These are phyloP conservation scores for Cercocebus atys DNA, from an alignment of 2,113 vertebrate species.

Conservation along the genomic window DNA sequence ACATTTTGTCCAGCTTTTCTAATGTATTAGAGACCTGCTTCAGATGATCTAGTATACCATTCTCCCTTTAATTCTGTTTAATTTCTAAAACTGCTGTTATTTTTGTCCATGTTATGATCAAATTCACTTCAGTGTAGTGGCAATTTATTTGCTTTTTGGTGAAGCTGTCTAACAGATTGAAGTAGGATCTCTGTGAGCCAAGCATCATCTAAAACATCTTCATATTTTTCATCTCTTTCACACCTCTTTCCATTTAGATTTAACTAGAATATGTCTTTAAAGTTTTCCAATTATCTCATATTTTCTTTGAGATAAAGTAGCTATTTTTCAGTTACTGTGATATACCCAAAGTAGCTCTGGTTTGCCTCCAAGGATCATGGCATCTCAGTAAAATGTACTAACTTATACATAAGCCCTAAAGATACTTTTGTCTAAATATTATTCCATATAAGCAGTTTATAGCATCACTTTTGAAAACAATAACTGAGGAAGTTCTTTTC, in stretches of 20 bases:
- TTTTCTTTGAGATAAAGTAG: constrained; percentile 50
- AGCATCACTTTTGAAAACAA: not conserved
- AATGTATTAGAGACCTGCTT: not conserved
- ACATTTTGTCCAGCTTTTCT: not conserved
- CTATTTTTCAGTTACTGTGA: constrained; percentile 25
- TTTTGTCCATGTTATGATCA: not conserved
- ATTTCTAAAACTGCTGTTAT: not conserved
- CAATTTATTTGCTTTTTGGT: not conserved
- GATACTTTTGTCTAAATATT: constrained; percentile 25
- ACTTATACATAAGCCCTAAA: constrained; percentile 23
- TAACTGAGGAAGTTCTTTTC: not conserved
- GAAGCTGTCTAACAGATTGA: not conserved
- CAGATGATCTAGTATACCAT: not conserved
- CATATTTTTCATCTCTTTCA: not conserved
- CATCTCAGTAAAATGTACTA: constrained; percentile 36
- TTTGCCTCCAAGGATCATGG: not conserved
- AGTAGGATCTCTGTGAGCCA: not conserved
- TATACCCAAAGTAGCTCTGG: constrained; percentile 16
- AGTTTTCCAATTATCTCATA: not conserved
- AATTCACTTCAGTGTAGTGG: not conserved
- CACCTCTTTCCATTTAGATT: constrained; percentile 3
- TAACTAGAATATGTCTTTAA: constrained; percentile 10
- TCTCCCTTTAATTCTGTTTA: not conserved
- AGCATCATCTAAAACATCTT: not conserved
- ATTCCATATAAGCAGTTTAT: not conserved